Evolutionary conservation across 1,140 invertebrate genomes (phyloP), one percentile per base, ranked within the genome.

Genomic region (Augochlora pura): DNA sequence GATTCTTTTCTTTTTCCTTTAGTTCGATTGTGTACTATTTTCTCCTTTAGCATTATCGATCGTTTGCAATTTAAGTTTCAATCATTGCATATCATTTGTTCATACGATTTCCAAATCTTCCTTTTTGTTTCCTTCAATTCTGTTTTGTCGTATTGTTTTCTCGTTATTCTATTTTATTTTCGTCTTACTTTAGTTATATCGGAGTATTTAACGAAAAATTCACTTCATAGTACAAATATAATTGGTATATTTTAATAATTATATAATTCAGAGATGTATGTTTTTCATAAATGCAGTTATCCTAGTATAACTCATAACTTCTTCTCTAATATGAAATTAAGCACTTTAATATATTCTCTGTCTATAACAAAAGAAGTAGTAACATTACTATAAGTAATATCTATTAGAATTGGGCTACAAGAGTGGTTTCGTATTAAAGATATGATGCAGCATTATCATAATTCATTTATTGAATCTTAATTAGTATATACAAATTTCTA

Each of bases 161-260:
- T 52, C 79, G 73, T 81, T 32, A 63, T 86, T 88, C 86, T 27
- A 38, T 84, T 78, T 83, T 39, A 69, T 60, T 83, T 86, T 66
- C 54, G 71, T 62, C n/a, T 85, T 86, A 52, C 74, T 81, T 79
- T 80, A 16, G 42, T 49, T 80, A 77, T 32, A 79, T 76, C 80
- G 85, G 87, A 89, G 88, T 89, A 89, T 89, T 89, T 88, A 85
- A 83, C 86, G 75, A 67, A 59, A 60, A 65, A 39, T 46, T 39
- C 14, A 38, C 25, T 66, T 60, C 2, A 63, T 39, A 25, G n/a
- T 74, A 23, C 12, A 62, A 54, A 54, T 23, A 64, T 52, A 16
- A 62, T 23, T 39, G 38, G 12, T 10, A 7, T 46, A 62, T 25
- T 10, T 21, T n/a, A 46, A 63, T 42, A 54, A 5, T 27, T 39